Evolutionary conservation across 35 echinoderm and acorn worm species (phyloP).

Genomic region (Strongylocentrotus purpuratus): DNA sequence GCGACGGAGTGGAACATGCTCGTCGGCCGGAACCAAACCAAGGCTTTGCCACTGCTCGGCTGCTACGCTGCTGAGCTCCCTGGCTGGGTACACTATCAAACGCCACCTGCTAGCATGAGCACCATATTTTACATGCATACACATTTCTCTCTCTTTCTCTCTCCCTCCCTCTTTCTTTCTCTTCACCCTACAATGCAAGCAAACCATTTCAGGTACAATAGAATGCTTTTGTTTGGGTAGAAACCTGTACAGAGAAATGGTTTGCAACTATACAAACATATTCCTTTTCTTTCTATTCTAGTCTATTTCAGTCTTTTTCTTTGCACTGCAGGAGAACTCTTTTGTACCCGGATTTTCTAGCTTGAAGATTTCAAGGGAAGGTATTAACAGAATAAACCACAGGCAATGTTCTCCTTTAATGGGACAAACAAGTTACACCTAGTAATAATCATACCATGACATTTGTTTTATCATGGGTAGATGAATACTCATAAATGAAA

Average conservation of each 20-base stretch:
- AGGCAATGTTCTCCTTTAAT: background rate
- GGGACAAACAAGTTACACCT: background rate
- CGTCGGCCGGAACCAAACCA: constrained; percentile 25
- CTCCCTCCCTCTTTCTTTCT: background rate
- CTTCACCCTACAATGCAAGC: background rate
- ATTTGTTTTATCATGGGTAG: no score
- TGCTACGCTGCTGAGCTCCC: background rate
- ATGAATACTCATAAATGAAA: no score
- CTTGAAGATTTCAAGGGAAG: background rate
- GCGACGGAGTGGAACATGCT: constrained; percentile 27
- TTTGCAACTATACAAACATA: constrained; percentile 34
- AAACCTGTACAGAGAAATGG: background rate
- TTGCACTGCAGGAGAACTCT: background rate
- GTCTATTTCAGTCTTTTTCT: background rate
- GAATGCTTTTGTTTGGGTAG: background rate
- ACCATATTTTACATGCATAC: constrained; percentile 23
- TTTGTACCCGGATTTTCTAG: background rate
- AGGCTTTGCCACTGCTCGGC: constrained; percentile 23
- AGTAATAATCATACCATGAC: background rate
- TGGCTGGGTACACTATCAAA: background rate
- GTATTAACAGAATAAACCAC: background rate
- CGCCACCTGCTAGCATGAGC: constrained; percentile 30
- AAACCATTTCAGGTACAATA: background rate
- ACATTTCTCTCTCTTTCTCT: background rate
- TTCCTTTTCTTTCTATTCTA: constrained; percentile 14